Evolutionary conservation across 2,113 vertebrate species (phyloP).

Genomic region (Taxidea taxus): DNA sequence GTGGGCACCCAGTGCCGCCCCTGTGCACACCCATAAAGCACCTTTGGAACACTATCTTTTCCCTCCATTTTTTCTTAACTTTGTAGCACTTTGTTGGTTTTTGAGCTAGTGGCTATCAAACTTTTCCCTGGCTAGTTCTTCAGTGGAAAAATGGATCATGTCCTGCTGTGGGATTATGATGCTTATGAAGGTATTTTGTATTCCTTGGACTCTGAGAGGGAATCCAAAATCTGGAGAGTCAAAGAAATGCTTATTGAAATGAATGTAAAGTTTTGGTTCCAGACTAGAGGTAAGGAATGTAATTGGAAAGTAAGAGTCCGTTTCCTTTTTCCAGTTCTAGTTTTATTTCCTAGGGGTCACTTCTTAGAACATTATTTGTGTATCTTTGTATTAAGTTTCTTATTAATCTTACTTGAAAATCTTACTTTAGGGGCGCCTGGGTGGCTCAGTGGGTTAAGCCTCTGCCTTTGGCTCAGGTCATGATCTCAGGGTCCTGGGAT

Average conservation of each 20-base stretch:
- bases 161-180: not conserved
- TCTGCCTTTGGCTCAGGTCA: too few relatives aligned
- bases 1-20: too few relatives aligned
- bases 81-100: not conserved
- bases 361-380: not conserved
- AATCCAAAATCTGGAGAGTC: not conserved
- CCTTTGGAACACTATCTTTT: not conserved
- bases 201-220: not conserved
- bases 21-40: too few relatives aligned
- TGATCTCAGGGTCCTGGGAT: too few relatives aligned
- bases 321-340: not conserved
- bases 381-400: not conserved
- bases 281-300: not conserved
- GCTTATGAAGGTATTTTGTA: not conserved
- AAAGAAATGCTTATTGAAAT: slow-evolving; percentile 26
- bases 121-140: not conserved
- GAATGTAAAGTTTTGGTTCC: not conserved
- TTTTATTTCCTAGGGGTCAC: not conserved
- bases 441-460: too few relatives aligned
- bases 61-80: not conserved
- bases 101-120: not conserved
- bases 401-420: not conserved
- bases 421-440: not conserved
- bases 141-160: not conserved
- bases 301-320: not conserved